Conservation (phyloP, 2,888 invertebrate genomes). For the Troilus luridus region DNA sequence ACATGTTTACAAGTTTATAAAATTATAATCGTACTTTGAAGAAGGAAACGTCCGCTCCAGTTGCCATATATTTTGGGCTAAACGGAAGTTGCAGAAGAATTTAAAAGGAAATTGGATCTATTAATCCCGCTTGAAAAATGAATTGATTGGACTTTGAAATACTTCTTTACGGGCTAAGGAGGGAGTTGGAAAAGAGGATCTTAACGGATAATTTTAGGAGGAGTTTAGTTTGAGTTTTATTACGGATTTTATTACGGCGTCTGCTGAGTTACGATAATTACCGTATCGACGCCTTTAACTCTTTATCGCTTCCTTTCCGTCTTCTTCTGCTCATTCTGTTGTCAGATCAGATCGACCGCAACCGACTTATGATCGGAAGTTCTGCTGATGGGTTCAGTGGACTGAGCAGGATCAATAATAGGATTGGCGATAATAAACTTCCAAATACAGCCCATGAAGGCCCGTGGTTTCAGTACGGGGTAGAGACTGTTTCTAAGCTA, state of each 20-base stretch:
- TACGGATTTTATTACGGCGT: not conserved
- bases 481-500: no score
- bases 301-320: not conserved
- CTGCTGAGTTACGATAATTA: constrained; percentile 10
- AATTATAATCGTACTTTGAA: not conserved
- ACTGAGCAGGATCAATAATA: not conserved
- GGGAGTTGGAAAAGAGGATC: not conserved
- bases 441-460: no score
- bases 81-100: not conserved
- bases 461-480: no score
- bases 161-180: not conserved
- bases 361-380: not conserved
- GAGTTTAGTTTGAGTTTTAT: not conserved
- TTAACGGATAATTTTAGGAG: not conserved
- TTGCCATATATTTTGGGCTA: not conserved
- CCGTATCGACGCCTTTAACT: not conserved
- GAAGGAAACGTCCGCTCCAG: not conserved
- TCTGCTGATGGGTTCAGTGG: not conserved
- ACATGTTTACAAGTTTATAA: no score
- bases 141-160: constrained; percentile 46
- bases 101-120: not conserved
- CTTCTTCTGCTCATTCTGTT: not conserved
- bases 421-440: not conserved
- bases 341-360: not conserved
- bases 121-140: constrained; percentile 24